phyloP scores from a whole-genome alignment of 2,113 vertebrate genomes.

The Labeo catla region DNA sequence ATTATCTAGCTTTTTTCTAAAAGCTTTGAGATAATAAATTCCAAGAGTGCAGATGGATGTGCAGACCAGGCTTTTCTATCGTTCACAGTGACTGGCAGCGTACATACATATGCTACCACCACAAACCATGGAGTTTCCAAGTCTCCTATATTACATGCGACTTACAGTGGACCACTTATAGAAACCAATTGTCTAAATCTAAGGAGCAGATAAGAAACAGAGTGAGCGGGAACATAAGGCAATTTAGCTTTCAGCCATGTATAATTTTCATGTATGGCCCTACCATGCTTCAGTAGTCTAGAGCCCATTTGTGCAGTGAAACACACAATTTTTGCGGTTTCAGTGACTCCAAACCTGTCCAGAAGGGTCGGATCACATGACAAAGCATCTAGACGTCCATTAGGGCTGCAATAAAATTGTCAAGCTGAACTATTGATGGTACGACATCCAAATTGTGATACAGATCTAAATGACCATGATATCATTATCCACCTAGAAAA shows the following conservation, averaged over 20 bases:
- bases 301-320: slow-evolving; percentile 36
- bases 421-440: slow-evolving; percentile 11
- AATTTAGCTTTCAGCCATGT: slow-evolving; percentile 65
- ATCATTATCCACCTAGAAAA: slow-evolving; percentile 21
- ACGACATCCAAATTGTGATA: slow-evolving; percentile 11
- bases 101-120: neutral
- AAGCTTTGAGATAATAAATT: slow-evolving; percentile 53
- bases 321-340: slow-evolving; percentile 11
- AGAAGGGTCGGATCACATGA: slow-evolving; percentile 16
- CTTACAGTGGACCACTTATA: slow-evolving; percentile 34
- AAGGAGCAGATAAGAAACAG: slow-evolving; percentile 30
- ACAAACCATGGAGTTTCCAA: neutral
- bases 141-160: neutral
- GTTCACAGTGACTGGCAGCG: slow-evolving; percentile 45
- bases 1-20: slow-evolving; percentile 49
- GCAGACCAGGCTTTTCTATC: slow-evolving; percentile 17
- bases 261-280: slow-evolving; percentile 74
- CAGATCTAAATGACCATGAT: slow-evolving; percentile 26
- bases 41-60: slow-evolving; percentile 45
- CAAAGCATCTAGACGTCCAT: slow-evolving; percentile 18
- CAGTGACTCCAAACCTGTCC: neutral
- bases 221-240: slow-evolving; percentile 49
- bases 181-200: slow-evolving; percentile 53
- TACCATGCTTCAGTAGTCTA: slow-evolving; percentile 69
- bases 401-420: slow-evolving; percentile 10